Evolutionary conservation across 2,797 vertebrate species (phyloP).

Genomic region (Poeciliopsis paucimaculata): DNA sequence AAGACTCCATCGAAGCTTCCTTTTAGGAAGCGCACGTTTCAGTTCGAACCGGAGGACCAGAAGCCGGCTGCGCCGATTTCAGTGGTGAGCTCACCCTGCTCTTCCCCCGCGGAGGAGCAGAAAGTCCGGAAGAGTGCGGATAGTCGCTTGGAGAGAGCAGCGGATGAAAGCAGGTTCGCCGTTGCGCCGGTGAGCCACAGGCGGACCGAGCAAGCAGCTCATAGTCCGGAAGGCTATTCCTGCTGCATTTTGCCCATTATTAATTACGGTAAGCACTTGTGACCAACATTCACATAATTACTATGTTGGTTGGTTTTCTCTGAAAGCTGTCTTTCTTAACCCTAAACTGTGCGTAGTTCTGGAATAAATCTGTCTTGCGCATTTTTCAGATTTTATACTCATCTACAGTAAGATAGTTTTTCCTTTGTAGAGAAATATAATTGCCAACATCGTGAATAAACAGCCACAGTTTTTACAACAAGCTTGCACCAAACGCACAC

Average conservation of each 20-base stretch:
- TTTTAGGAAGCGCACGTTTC: conserved; percentile 79
- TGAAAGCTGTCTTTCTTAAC: neutral
- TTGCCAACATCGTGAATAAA: neutral
- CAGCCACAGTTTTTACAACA: neutral
- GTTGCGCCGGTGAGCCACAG: conserved; percentile 18
- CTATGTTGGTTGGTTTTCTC: neutral
- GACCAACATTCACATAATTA: neutral
- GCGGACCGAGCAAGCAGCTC: conserved; percentile 12
- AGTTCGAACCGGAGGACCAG: conserved; percentile 41
- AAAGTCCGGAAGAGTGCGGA: neutral
- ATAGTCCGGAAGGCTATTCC: conserved; percentile 13
- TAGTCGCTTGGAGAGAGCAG: conserved; percentile 5
- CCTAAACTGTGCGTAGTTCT: neutral
- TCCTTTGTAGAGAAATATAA: neutral
- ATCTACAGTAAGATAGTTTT: neutral
- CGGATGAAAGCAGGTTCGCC: neutral
- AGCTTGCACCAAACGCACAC: neutral
- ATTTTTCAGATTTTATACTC: neutral
- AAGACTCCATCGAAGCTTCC: conserved; percentile 64
- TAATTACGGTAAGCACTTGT: conserved; percentile 54
- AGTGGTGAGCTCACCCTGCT: neutral
- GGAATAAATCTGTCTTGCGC: neutral
- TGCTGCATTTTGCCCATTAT: neutral
- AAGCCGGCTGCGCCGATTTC: conserved; percentile 26
- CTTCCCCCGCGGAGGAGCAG: neutral